Conservation (phyloP, 2,888 invertebrate species). For the Eupithecia inturbata region DNA sequence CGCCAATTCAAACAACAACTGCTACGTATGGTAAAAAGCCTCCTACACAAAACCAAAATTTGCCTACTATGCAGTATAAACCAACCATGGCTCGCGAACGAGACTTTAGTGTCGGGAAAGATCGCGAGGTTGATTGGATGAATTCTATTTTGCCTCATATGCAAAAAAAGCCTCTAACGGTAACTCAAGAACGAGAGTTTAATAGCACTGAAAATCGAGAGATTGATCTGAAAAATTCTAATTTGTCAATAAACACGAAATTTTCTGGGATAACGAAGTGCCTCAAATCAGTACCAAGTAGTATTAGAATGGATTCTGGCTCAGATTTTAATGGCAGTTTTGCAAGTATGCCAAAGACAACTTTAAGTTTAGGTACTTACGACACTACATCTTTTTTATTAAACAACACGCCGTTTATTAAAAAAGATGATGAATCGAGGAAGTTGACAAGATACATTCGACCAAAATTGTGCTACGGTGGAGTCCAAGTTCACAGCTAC, state of each 20-base stretch:
- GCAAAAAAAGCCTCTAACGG: not conserved
- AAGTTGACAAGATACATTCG: conserved; percentile 43
- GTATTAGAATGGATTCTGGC: conserved; percentile 58
- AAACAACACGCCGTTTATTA: conserved; percentile 17
- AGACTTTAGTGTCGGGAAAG: not conserved
- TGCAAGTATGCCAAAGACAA: conserved; percentile 24
- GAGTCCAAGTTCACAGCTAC: conserved; percentile 73
- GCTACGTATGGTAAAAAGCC: not conserved
- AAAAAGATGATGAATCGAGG: conserved; percentile 14
- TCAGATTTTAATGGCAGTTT: conserved; percentile 50
- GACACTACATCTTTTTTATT: too few relatives aligned
- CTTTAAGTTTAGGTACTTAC: conserved; percentile 12
- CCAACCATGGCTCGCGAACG: not conserved
- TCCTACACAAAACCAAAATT: not conserved
- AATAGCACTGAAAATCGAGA: not conserved
- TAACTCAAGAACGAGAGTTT: not conserved
- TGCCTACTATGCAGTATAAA: not conserved
- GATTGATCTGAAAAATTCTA: not conserved
- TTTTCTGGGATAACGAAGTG: conserved; percentile 10
- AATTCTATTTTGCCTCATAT: not conserved
- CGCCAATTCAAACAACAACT: not conserved
- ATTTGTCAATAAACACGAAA: conserved; percentile 15
- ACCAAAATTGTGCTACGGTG: conserved; percentile 64
- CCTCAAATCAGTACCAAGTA: conserved; percentile 22
- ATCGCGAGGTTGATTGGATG: not conserved